phyloP scores from a whole-genome alignment of 1,140 invertebrate species.

The Aphelenchoides avenae region DNA sequence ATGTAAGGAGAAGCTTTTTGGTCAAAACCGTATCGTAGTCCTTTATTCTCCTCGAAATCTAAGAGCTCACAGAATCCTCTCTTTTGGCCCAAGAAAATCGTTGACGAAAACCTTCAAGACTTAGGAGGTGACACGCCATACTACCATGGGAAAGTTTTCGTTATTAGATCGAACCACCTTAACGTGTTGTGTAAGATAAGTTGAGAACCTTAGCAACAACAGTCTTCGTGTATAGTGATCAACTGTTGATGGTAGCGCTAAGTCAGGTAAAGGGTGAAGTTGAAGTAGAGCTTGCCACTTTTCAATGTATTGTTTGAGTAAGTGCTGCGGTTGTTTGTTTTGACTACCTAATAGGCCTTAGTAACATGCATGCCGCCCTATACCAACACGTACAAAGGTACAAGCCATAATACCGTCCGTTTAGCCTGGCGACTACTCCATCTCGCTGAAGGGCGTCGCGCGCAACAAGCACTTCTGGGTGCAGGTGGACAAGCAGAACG shows the following conservation, averaged over 20 bases:
- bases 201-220: no score
- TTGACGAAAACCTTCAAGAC: background rate
- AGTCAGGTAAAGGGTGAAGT: background rate
- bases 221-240: no score
- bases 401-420: slow-evolving; percentile 21
- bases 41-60: slow-evolving; percentile 4
- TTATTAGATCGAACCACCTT: background rate
- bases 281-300: no score
- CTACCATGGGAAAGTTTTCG: background rate
- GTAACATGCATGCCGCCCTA: no score
- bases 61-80: background rate
- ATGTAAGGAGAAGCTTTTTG: slow-evolving; percentile 73
- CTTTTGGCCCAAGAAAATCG: background rate
- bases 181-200: background rate
- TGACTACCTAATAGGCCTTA: no score
- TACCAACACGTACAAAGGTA: slow-evolving; percentile 7
- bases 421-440: slow-evolving; percentile 94
- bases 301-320: background rate
- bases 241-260: no score
- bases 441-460: slow-evolving; percentile 91
- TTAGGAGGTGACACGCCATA: background rate
- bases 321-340: slow-evolving; percentile 7
- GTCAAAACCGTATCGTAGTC: background rate
- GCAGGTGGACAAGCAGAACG: slow-evolving; percentile 84
- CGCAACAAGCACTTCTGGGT: slow-evolving; percentile 99